Conservation (phyloP, 1,140 invertebrate species). For the Scaptomyza pallida region DNA sequence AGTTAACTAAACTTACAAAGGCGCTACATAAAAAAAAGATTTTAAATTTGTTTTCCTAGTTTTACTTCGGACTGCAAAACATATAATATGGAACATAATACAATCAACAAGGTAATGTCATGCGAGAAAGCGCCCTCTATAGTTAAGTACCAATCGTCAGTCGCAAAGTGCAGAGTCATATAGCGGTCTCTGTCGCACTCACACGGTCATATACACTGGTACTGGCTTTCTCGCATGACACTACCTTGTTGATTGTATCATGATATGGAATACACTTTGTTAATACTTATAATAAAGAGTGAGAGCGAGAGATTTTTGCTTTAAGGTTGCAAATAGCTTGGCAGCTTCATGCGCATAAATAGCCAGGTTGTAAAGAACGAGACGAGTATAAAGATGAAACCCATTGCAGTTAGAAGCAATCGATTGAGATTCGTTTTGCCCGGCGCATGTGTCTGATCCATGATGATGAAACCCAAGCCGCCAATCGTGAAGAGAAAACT, state of each 20-base stretch:
- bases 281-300: no score
- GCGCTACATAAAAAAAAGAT: not conserved
- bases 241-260: no score
- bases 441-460: slow-evolving; percentile 97
- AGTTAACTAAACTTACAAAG: not conserved
- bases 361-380: slow-evolving; percentile 98
- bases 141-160: no score
- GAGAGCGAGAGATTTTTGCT: no score
- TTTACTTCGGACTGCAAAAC: not conserved
- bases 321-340: slow-evolving; percentile 88
- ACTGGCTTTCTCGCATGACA: no score
- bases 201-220: no score
- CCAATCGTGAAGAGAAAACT: slow-evolving; percentile 98
- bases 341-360: slow-evolving; percentile 99
- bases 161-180: no score
- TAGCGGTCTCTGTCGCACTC: no score
- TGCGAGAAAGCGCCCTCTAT: no score
- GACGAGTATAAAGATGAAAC: slow-evolving; percentile 96
- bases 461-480: slow-evolving; percentile 97
- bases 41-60: not conserved
- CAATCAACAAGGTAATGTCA: no score
- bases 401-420: slow-evolving; percentile 95
- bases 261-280: no score
- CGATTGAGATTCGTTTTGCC: slow-evolving; percentile 96
- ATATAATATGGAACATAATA: not conserved